A percentile compares a stretch with the other conserved stretches of the same genome.
Evolutionary conservation across 2,797 vertebrate species (phyloP).

Genomic region (Coccyzus lansbergi): DNA sequence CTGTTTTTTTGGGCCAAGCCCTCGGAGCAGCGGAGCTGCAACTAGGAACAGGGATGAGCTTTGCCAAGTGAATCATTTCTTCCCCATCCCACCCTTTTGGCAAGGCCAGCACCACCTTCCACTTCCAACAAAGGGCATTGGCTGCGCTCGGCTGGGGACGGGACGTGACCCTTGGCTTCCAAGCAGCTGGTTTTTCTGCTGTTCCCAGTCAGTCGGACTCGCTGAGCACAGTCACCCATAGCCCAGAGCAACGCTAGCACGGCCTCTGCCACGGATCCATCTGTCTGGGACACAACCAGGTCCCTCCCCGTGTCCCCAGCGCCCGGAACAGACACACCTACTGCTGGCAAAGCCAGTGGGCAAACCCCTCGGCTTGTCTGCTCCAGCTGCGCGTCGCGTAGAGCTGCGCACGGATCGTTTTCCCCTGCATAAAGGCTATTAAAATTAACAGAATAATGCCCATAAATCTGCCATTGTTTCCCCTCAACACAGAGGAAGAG

Average conservation of each 20-base stretch:
- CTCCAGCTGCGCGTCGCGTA: not conserved
- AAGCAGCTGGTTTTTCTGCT: not conserved
- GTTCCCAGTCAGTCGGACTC: rapidly evolving
- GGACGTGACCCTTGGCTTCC: not conserved
- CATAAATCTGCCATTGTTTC: not conserved
- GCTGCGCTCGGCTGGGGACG: not conserved
- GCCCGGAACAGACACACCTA: not conserved
- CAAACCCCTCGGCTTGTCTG: not conserved
- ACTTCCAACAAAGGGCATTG: constrained; percentile 45
- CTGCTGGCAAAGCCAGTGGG: not conserved
- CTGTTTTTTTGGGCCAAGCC: not conserved
- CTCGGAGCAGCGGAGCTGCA: not conserved
- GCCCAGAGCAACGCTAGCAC: not conserved
- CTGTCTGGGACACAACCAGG: not conserved
- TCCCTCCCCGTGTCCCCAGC: not conserved
- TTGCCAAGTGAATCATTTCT: constrained; percentile 43
- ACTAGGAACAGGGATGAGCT: not conserved
- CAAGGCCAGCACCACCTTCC: not conserved
- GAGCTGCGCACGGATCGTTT: not conserved
- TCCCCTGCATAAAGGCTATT: not conserved
- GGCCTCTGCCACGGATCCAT: not conserved
- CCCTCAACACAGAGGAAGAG: not conserved
- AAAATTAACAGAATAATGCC: not conserved
- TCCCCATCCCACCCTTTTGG: constrained; percentile 47
- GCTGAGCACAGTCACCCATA: not conserved